phyloP scores from a whole-genome alignment of 2,888 invertebrate genomes.

The Lasioglossum morio region DNA sequence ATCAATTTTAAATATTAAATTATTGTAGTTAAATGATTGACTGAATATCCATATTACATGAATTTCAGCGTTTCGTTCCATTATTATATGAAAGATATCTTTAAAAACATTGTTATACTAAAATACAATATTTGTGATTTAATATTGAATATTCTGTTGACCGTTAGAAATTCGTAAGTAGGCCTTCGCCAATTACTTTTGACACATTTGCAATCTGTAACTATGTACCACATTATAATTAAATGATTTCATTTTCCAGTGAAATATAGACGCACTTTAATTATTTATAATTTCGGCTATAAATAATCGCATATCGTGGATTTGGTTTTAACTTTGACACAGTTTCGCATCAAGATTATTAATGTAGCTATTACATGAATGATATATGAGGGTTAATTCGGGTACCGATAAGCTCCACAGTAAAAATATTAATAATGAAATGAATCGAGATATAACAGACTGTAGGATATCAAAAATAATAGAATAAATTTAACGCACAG shows the following conservation, averaged over 20 bases:
- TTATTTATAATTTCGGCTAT: neutral
- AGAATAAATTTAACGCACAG: neutral
- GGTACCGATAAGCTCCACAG: neutral
- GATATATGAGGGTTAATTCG: slow-evolving; percentile 1
- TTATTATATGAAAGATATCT: neutral
- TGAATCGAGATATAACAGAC: neutral
- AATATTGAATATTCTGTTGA: neutral
- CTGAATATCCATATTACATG: neutral
- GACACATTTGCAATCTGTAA: neutral
- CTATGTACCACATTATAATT: neutral
- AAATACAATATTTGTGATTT: neutral
- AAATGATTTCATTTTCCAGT: neutral
- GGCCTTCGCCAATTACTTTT: neutral
- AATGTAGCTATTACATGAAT: neutral
- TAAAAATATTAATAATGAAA: neutral
- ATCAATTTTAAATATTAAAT: neutral
- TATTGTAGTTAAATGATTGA: neutral
- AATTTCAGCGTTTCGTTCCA: neutral
- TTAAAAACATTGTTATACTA: neutral
- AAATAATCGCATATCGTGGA: neutral
- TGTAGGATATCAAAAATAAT: neutral
- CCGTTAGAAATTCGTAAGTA: neutral
- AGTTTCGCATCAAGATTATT: neutral
- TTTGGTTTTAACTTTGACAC: neutral
- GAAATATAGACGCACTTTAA: neutral